Conservation (phyloP, 2,113 vertebrate species). For the Pelecanoides urinatrix region DNA sequence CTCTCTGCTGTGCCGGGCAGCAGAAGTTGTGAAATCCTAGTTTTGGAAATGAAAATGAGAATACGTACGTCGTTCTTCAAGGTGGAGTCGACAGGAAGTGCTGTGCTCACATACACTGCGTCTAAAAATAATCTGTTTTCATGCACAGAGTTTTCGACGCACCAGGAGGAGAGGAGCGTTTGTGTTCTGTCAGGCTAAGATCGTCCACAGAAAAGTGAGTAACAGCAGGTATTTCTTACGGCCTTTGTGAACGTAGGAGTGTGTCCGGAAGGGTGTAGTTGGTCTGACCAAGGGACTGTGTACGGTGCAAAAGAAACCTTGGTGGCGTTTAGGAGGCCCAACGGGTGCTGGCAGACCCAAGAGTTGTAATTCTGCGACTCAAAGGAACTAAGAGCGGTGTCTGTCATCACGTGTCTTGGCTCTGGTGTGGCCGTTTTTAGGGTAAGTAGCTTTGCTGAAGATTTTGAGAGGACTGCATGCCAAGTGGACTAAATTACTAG, state of each 20-base stretch:
- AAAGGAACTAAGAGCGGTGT: not conserved
- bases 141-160: not conserved
- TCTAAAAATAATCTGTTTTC: constrained; percentile 63
- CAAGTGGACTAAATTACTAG: not conserved
- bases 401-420: not conserved
- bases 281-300: fast-evolving
- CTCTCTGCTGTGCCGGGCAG: not conserved
- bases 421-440: not conserved
- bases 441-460: constrained; percentile 46
- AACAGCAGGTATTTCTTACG: fast-evolving
- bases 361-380: not conserved
- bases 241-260: not conserved
- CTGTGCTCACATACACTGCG: not conserved
- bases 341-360: not conserved
- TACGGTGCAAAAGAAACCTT: fast-evolving
- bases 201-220: not conserved
- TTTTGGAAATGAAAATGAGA: not conserved
- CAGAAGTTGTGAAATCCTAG: constrained; percentile 36
- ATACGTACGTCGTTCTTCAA: constrained; percentile 6
- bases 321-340: fast-evolving
- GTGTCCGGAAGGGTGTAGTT: not conserved
- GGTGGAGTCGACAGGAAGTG: constrained; percentile 64
- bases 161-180: not conserved
- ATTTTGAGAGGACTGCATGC: not conserved
- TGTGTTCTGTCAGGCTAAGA: not conserved